Conservation (phyloP, 2,113 vertebrate species). For the Willisornis vidua region DNA sequence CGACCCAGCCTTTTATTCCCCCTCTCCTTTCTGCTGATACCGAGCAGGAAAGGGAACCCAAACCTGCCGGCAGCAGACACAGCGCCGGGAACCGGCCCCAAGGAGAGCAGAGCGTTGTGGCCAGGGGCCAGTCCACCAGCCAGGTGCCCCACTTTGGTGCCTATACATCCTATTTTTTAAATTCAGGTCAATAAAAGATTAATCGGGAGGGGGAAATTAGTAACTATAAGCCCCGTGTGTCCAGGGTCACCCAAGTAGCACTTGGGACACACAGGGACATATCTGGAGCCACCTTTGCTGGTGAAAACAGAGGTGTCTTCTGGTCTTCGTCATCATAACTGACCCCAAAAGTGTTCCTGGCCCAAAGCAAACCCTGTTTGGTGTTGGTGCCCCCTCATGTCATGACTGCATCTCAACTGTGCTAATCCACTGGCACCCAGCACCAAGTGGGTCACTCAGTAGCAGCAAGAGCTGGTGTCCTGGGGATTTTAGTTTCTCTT, state of each 20-base stretch:
- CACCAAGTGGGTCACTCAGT: rapidly evolving
- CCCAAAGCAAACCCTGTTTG: background rate
- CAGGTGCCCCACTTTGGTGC: rapidly evolving
- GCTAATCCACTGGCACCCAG: rapidly evolving
- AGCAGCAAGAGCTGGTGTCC: background rate
- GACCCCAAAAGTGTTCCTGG: background rate
- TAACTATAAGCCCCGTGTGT: rapidly evolving
- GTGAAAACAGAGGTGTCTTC: background rate
- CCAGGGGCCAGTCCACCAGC: rapidly evolving
- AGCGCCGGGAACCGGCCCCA: rapidly evolving
- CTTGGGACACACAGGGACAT: rapidly evolving
- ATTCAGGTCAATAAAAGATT: background rate
- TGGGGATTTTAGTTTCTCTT: background rate
- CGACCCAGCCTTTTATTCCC: background rate
- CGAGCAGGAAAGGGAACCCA: rapidly evolving
- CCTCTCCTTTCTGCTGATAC: background rate
- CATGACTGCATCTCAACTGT: rapidly evolving
- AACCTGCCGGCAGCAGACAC: rapidly evolving
- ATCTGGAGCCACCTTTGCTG: background rate
- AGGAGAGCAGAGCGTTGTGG: rapidly evolving
- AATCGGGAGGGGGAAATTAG: rapidly evolving
- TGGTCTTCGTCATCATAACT: background rate
- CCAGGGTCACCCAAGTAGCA: rapidly evolving
- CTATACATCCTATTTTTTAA: background rate
- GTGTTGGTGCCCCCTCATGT: rapidly evolving